Base-by-base conservation (phyloP, 2,797 vertebrate genomes). In the Denticeps clupeoides region DNA sequence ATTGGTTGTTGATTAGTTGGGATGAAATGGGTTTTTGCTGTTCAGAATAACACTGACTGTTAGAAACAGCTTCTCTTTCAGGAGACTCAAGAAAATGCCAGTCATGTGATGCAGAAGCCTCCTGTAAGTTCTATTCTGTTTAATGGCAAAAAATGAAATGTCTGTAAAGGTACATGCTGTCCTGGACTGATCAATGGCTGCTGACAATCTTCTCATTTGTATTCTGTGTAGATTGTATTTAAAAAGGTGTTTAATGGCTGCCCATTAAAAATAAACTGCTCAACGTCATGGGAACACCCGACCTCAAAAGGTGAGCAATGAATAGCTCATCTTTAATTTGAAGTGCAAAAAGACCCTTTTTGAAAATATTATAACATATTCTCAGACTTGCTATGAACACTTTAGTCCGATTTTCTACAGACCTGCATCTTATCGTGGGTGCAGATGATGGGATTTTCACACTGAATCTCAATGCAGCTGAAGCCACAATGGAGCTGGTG, bases 361-460 rank as follows among this genome's bases (percentile, higher is more conserved):
- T 31, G 15, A 7, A 33, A 31, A 15, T 7, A 7, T 22, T 3
- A 23, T 23, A 22, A 23, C 23, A 3, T 23, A 5, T 3, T 23
- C 23, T 23, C 23, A 5, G 23, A 3, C 23, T 23, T 3, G 23
- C 5, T 23, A 23, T 3, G 23, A 2, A 1, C 21, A 6, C 16
- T 10, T 3, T 4, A 19, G 31, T 9, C 42, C 43, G 42, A 8
- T 43, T 23, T 19, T 18, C 54, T 18, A 35, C 58, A 94, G 91
- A 90, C 47, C 80, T 82, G 15, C 84, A 90, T 52, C 69, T 94
- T 53, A 87, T 94, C 58, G 75, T 94, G 51, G 89, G 85, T 1
- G 83, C 89, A 0, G 89, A 93, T 33, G 87, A 93, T 48, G 91
- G 90, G 1, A 90, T 93, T 60, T 94, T 89, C 68, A 89, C 82